Percentiles rank a stretch among this genome's conserved stretches.
These are phyloP conservation scores for Acyrthosiphon pisum DNA, from an alignment of 1,140 invertebrate genomes.

Conservation along the genomic window DNA sequence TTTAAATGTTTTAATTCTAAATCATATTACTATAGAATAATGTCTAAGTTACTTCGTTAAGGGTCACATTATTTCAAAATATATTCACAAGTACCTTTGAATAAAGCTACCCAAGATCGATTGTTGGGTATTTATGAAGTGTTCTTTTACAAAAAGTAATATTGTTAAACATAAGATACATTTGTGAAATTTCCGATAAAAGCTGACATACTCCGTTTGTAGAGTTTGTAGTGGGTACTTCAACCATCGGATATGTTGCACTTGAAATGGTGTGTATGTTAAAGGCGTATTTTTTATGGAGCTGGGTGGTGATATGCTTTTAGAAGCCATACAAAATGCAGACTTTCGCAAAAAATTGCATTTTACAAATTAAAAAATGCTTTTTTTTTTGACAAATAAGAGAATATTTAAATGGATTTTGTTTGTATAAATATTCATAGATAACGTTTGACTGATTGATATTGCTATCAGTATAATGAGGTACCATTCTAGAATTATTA, in stretches of 20 bases:
- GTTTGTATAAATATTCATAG: neutral
- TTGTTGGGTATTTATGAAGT: neutral
- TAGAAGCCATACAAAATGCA: neutral
- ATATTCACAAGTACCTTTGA: neutral
- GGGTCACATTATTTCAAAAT: neutral
- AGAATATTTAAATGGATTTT: neutral
- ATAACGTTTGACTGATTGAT: neutral
- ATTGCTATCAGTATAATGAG: neutral
- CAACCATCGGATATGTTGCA: neutral
- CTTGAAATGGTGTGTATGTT: neutral
- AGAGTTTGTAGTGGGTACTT: neutral
- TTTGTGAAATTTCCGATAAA: neutral
- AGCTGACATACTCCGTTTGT: slow-evolving; percentile 20
- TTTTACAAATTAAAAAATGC: neutral
- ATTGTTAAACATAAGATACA: neutral
- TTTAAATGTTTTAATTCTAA: neutral
- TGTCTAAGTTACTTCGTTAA: neutral
- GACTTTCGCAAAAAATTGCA: neutral
- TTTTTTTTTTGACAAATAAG: neutral
- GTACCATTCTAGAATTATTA: neutral
- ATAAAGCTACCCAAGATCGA: neutral
- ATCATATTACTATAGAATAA: neutral
- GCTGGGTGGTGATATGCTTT: neutral
- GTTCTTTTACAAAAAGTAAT: slow-evolving; percentile 7
- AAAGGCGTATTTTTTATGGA: neutral